Conservation (phyloP, 23 tunicate genomes). For the Clavelina lepadiformis region DNA sequence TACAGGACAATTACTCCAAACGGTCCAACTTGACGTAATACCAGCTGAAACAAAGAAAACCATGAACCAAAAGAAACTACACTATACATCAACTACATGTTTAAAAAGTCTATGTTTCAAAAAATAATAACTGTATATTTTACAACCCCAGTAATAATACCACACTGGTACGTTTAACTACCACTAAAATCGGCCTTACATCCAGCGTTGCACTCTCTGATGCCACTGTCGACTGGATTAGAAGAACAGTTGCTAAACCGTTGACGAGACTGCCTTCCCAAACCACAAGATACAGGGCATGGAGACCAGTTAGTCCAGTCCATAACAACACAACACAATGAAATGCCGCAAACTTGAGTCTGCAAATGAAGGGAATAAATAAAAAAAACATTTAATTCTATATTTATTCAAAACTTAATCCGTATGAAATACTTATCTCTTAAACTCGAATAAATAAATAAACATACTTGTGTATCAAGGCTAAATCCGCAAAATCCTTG, state of each 20-base stretch:
- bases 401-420: not conserved
- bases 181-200: slow-evolving; percentile 21
- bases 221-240: slow-evolving; percentile 31
- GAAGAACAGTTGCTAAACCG: slow-evolving; percentile 57
- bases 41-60: slow-evolving; percentile 26
- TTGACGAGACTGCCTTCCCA: slow-evolving; percentile 34
- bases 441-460: too few relatives aligned
- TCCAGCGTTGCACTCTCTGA: slow-evolving; percentile 62
- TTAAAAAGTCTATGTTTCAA: too few relatives aligned
- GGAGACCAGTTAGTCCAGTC: slow-evolving; percentile 67
- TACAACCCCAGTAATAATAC: too few relatives aligned
- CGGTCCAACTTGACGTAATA: slow-evolving; percentile 41
- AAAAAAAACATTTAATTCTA: not conserved
- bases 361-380: too few relatives aligned
- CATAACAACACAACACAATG: slow-evolving; percentile 40
- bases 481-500: slow-evolving; percentile 54
- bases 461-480: slow-evolving; percentile 48
- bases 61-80: not conserved
- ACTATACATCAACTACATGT: too few relatives aligned
- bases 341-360: slow-evolving; percentile 37
- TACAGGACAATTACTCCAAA: slow-evolving; percentile 64
- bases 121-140: too few relatives aligned
- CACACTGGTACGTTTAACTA: not conserved
- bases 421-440: too few relatives aligned
- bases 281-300: slow-evolving; percentile 68